A percentile compares a stretch with the other conserved stretches of the same genome.
These are phyloP conservation scores for Oasisia sp. DNA, from an alignment of 2,888 invertebrate species.

Conservation along the genomic window DNA sequence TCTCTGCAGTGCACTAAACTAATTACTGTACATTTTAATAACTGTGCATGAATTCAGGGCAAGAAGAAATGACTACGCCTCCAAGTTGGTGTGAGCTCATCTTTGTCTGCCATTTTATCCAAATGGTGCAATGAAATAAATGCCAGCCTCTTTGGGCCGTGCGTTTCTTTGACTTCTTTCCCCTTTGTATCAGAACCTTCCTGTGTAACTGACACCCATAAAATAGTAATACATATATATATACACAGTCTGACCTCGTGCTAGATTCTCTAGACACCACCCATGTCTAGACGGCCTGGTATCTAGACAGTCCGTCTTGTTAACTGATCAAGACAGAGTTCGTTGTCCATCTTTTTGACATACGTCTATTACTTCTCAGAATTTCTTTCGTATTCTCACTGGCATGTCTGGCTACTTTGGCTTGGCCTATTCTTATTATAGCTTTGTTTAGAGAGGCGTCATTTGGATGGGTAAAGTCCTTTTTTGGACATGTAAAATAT, in stretches of 20 bases:
- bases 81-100: not conserved
- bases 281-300: not conserved
- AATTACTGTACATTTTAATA: too few relatives aligned
- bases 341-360: not conserved
- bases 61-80: not conserved
- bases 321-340: not conserved
- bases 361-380: not conserved
- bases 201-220: not conserved
- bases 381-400: not conserved
- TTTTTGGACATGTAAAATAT: too few relatives aligned
- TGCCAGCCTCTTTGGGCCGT: not conserved
- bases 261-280: not conserved
- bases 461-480: too few relatives aligned
- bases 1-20: too few relatives aligned
- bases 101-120: not conserved
- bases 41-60: too few relatives aligned
- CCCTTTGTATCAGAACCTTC: not conserved
- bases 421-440: too few relatives aligned
- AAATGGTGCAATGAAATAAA: not conserved
- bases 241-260: not conserved
- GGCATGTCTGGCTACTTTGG: not conserved
- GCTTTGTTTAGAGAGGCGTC: too few relatives aligned
- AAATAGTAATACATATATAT: too few relatives aligned
- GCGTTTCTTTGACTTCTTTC: not conserved
- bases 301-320: not conserved